Percentiles rank a stretch among this genome's conserved stretches.
phyloP scores from a whole-genome alignment of 1,140 invertebrate genomes.

The Aphaenogaster rudis region DNA sequence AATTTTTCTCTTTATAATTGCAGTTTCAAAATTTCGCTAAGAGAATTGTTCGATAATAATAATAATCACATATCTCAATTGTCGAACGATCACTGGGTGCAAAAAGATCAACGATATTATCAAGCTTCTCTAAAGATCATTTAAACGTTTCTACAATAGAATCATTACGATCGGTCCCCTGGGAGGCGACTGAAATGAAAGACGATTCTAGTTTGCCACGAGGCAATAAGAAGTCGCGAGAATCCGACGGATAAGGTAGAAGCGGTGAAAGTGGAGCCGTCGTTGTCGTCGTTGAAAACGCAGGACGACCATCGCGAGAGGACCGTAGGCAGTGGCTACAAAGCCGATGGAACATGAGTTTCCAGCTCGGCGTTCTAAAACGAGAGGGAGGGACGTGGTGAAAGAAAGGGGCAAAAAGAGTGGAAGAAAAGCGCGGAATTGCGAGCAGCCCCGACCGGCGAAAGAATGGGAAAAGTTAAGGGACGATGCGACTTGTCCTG shows the following conservation, averaged over 20 bases:
- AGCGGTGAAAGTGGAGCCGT: conserved; percentile 25
- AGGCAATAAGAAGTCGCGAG: conserved; percentile 38
- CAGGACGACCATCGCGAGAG: conserved; percentile 31
- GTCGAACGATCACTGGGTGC: not conserved
- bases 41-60: not conserved
- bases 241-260: conserved; percentile 5
- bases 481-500: conserved; percentile 51
- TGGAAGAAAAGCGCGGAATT: conserved; percentile 42
- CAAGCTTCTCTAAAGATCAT: conserved; percentile 23
- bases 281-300: conserved; percentile 26
- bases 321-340: conserved; percentile 3
- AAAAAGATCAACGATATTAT: conserved; percentile 7
- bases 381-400: conserved; percentile 1
- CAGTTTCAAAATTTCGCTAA: not conserved
- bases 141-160: conserved; percentile 35
- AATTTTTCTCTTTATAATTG: not conserved
- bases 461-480: conserved; percentile 74
- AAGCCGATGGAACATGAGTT: conserved; percentile 57
- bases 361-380: conserved; percentile 33
- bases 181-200: conserved; percentile 30
- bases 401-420: conserved; percentile 32
- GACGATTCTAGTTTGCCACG: conserved; percentile 12
- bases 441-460: conserved; percentile 53
- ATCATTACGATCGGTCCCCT: conserved; percentile 31
- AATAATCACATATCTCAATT: not conserved